A percentile compares a stretch with the other conserved stretches of the same genome.
phyloP scores from a whole-genome alignment of 2,797 vertebrate genomes.

The Neoniphon sammara region DNA sequence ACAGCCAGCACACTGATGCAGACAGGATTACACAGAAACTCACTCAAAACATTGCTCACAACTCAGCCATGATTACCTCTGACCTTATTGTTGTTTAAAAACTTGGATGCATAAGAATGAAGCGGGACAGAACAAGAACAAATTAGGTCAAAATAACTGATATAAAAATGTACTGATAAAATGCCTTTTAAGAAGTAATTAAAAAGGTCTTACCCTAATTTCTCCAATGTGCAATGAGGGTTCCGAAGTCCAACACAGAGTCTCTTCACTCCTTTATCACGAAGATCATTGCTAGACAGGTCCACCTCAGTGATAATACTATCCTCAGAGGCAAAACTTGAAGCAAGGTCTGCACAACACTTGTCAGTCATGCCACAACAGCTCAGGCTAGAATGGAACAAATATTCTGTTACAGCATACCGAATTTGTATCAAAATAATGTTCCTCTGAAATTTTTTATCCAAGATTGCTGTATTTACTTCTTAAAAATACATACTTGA shows the following conservation, averaged over 20 bases:
- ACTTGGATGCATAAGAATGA: too few species aligned
- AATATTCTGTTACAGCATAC: not conserved
- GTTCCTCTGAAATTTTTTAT: too few species aligned
- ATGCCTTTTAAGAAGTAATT: not conserved
- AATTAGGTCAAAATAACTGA: too few species aligned
- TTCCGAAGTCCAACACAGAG: constrained; percentile 49
- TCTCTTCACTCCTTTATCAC: constrained; percentile 54
- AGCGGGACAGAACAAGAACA: too few species aligned
- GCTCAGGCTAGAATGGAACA: constrained; percentile 49
- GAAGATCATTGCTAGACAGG: constrained; percentile 49
- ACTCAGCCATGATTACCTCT: too few species aligned
- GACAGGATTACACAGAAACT: too few species aligned
- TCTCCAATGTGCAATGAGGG: constrained; percentile 23
- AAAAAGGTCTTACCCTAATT: constrained; percentile 43
- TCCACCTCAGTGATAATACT: constrained; percentile 38
- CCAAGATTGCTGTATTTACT: too few species aligned
- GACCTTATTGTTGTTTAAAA: too few species aligned
- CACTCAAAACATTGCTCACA: too few species aligned
- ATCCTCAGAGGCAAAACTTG: constrained; percentile 3
- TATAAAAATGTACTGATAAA: too few species aligned
- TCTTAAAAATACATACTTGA: constrained; percentile 44
- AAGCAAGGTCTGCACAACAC: constrained; percentile 49
- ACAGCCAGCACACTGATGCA: too few species aligned
- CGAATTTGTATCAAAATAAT: too few species aligned
- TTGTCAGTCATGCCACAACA: constrained; percentile 42